Conservation (phyloP, 2,113 vertebrate species). For the Heteronetta atricapilla region DNA sequence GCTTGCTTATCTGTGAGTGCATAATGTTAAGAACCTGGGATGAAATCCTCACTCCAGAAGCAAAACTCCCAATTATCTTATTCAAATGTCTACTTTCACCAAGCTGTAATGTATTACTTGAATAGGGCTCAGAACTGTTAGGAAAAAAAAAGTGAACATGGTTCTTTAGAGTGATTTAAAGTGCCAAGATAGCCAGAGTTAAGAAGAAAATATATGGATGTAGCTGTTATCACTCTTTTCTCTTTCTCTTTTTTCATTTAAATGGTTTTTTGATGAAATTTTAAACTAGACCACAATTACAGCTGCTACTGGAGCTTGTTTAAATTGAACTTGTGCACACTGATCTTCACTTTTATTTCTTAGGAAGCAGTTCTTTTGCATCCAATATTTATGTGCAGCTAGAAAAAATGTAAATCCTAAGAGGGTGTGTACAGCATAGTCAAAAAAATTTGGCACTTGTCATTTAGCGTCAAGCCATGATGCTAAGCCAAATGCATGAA, state of each 20-base stretch:
- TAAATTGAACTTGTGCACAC: not conserved
- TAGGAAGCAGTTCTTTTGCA: not conserved
- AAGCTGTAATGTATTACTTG: not conserved
- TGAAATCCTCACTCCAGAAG: not conserved
- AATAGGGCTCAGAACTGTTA: not conserved
- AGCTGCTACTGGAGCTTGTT: not conserved
- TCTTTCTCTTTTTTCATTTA: not conserved
- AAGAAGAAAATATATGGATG: not conserved
- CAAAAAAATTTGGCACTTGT: not conserved
- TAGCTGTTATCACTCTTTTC: not conserved
- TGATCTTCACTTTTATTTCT: not conserved
- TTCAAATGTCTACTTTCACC: not conserved
- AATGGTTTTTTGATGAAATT: not conserved
- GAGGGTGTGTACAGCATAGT: not conserved
- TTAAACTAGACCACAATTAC: not conserved
- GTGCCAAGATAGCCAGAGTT: not conserved
- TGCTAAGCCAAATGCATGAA: not conserved
- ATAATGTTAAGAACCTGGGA: not conserved
- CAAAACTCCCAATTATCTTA: not conserved
- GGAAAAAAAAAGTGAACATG: not conserved
- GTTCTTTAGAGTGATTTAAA: not conserved
- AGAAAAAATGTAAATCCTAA: not conserved
- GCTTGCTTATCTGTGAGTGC: not conserved
- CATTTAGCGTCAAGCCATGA: not conserved
- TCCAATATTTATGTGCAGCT: not conserved